Base-by-base conservation (phyloP, 2,797 vertebrate species). In the Anisognathus igniventris region DNA sequence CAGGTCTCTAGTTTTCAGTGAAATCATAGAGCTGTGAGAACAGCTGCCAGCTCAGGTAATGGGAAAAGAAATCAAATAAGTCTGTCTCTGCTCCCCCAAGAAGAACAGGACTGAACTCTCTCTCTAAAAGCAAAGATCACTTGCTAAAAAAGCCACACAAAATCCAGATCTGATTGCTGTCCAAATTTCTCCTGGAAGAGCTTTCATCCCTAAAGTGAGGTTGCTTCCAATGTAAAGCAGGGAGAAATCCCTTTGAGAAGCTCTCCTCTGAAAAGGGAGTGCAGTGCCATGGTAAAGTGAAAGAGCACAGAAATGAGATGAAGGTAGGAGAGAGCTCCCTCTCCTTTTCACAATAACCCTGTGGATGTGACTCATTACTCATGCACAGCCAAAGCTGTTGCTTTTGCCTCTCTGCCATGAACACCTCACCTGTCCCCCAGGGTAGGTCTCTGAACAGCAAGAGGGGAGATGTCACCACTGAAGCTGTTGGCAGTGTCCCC, bases 1-100 rank as follows among this genome's bases (percentile, higher is more conserved):
- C 42, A 33, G 27, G 27, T 72, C 30, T 73, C 17, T 4, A 27
- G 33, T 14, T 31, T 40, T 22, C 68, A 27, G 23, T 31, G 54
- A 72, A 74, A 67, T 33, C 30, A 14, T 1, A 31, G 65, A 77
- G 61, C 57, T 71, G 25, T 2, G 92, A 89, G 86, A 93, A 88
- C 91, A 93, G 75, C 79, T 91, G 82, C 86, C 72, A 88, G 75
- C 62, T 24, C 35, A 92, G 80, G 88, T 82, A 95, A 95, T 5
- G 39, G 45, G 56, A 79, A 80, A 40, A 56, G 42, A 94, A 35
- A 65, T 54, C 33, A 80, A 54, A 39, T 22, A 93, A 78, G 73
- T 50, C 68, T 90, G 70, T 30, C 73, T 83, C 88, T 94, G 62
- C 57, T 96, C 37, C 50, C 86, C 78, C 24, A 78, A 80, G 93